Percentiles rank a stretch among this genome's conserved stretches.
Evolutionary conservation across 2,113 vertebrate species (phyloP).

Genomic region (Xiphophorus maculatus): DNA sequence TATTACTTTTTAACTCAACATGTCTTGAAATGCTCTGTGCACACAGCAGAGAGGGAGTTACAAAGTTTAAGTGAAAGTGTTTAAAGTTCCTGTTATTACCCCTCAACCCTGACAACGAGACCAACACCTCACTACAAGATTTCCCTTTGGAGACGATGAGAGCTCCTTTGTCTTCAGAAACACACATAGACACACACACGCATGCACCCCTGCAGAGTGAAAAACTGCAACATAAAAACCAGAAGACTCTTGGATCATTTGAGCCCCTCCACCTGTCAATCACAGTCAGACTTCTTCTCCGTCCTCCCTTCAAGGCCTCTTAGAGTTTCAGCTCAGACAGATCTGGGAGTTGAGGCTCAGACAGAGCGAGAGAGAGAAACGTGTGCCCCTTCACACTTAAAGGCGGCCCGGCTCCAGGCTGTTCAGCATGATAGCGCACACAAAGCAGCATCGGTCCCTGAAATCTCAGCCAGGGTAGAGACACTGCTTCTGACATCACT

Average conservation of each 20-base stretch:
- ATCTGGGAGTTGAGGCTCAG: conserved; percentile 24
- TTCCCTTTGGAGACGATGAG: conserved; percentile 44
- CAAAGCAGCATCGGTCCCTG: conserved; percentile 37
- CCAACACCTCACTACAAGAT: conserved; percentile 32
- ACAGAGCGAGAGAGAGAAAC: conserved; percentile 12
- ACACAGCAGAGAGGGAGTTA: conserved; percentile 36
- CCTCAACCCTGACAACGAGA: conserved; percentile 34
- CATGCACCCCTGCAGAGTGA: conserved; percentile 26
- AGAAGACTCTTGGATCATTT: conserved; percentile 40
- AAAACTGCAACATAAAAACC: conserved; percentile 13
- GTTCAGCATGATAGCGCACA: conserved; percentile 39
- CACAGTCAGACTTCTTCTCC: conserved; percentile 34
- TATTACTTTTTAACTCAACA: conserved; percentile 55
- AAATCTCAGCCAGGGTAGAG: conserved; percentile 23
- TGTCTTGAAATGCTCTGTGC: conserved; percentile 37
- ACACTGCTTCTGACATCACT: conserved; percentile 19
- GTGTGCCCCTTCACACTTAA: conserved; percentile 31
- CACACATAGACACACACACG: conserved; percentile 12
- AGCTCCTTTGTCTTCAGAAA: conserved; percentile 37
- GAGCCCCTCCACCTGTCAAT: conserved; percentile 39
- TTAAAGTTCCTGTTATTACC: conserved; percentile 53
- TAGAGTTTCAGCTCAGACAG: conserved; percentile 29
- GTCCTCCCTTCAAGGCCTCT: conserved; percentile 6
- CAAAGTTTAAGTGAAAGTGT: conserved; percentile 50
- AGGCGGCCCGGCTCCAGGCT: conserved; percentile 40